A percentile compares a stretch with the other conserved stretches of the same genome.
Evolutionary conservation across 2,113 vertebrate genomes (phyloP).

Genomic region (Himantopus leucocephalus): DNA sequence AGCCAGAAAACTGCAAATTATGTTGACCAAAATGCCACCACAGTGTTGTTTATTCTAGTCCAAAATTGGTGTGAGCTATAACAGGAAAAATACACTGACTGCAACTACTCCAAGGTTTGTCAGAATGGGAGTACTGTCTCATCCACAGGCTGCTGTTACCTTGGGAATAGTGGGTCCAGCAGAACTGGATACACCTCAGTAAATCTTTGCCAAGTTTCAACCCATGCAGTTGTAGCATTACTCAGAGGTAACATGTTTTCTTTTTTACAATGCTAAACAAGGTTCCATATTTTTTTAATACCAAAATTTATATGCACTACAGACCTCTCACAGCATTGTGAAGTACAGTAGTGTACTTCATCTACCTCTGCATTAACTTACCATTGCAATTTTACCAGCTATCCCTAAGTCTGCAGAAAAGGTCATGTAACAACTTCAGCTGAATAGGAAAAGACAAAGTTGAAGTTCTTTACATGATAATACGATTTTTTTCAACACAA

Average conservation of each 20-base stretch:
- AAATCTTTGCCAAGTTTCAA: neutral
- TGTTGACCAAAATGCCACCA: neutral
- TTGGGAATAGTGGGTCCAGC: neutral
- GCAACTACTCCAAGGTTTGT: neutral
- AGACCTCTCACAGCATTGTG: neutral
- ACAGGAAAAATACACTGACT: neutral
- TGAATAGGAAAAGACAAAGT: neutral
- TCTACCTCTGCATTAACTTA: neutral
- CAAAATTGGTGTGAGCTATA: conserved; percentile 3
- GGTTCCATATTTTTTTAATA: neutral
- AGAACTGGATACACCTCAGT: neutral
- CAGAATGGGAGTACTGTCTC: neutral
- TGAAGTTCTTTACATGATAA: neutral
- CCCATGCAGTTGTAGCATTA: neutral
- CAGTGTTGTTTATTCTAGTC: neutral
- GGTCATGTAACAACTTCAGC: neutral
- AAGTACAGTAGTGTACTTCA: neutral
- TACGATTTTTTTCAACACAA: neutral
- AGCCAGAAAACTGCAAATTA: conserved; percentile 35
- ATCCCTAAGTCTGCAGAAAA: neutral
- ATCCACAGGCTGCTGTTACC: neutral
- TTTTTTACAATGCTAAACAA: neutral
- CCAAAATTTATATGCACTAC: neutral
- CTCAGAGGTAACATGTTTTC: neutral
- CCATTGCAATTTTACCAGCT: neutral